These are phyloP conservation scores for Onychorhynchus coronatus DNA, from an alignment of 2,113 vertebrate species.

Conservation along the genomic window DNA sequence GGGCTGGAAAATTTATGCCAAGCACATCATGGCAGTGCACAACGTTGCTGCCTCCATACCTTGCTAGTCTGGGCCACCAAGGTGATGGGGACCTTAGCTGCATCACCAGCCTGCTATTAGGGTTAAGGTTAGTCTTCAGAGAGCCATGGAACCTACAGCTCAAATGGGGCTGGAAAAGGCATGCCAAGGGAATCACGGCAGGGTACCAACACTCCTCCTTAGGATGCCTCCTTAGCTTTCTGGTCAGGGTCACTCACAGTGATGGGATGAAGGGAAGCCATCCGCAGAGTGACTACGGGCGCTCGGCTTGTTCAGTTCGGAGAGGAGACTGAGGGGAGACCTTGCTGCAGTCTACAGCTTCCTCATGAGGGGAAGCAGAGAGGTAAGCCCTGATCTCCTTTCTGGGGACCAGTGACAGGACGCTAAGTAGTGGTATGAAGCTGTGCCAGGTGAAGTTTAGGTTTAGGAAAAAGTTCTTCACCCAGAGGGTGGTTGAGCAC, in stretches of 20 bases:
- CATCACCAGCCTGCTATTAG: not conserved
- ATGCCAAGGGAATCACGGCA: not conserved
- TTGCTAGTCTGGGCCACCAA: not conserved
- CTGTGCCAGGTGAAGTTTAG: not conserved
- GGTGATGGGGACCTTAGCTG: not conserved
- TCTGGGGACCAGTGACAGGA: not conserved
- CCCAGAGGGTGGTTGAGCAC: not conserved
- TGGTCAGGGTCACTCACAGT: not conserved
- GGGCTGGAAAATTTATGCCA: not conserved
- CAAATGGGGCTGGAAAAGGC: not conserved
- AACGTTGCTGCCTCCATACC: not conserved
- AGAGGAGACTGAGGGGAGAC: not conserved
- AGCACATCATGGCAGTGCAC: not conserved
- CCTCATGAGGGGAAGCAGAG: not conserved
- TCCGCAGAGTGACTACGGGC: not conserved
- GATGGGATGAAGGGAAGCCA: not conserved
- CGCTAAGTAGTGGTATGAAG: accelerated
- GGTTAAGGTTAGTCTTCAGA: not conserved
- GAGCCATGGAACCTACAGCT: not conserved
- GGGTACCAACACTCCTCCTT: no score
- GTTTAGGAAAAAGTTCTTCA: not conserved
- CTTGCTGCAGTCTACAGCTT: not conserved
- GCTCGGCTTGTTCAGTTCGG: not conserved
- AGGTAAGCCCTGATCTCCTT: not conserved
- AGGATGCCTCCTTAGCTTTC: no score